Percentiles rank a stretch among this genome's conserved stretches.
Evolutionary conservation across 2,113 vertebrate genomes (phyloP).

Genomic region (Sula dactylatra): DNA sequence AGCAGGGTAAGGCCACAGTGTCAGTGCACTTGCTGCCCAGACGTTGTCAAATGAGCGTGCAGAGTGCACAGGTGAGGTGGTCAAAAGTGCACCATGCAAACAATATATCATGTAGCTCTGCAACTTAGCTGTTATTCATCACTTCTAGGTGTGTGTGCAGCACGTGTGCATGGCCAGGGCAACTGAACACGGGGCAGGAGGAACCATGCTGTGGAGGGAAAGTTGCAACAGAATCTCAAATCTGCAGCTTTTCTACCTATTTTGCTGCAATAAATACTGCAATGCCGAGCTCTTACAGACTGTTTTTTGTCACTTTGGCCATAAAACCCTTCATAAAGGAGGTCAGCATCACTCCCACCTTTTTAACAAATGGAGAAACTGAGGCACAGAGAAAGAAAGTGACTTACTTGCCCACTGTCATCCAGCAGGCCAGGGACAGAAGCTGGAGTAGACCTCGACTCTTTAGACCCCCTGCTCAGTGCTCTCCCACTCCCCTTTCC

Average conservation of each 20-base stretch:
- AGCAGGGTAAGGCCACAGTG: neutral
- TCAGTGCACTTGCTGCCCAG: neutral
- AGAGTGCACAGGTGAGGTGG: neutral
- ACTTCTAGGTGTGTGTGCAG: neutral
- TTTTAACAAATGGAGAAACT: neutral
- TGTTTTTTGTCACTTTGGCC: neutral
- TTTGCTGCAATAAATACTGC: neutral
- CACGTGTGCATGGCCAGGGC: accelerated
- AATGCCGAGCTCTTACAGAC: neutral
- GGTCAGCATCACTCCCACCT: neutral
- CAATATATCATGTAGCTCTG: neutral
- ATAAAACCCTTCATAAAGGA: neutral
- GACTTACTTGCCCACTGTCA: neutral
- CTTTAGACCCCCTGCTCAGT: neutral
- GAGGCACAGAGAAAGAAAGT: neutral
- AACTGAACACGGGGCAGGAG: neutral
- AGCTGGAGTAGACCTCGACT: neutral
- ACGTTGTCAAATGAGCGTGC: neutral
- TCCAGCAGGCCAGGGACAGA: neutral
- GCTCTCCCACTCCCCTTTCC: neutral
- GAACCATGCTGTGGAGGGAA: neutral
- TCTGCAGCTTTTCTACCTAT: neutral
- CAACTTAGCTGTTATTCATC: neutral
- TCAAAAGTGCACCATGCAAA: neutral
- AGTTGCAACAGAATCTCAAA: neutral